Percentiles rank a stretch among this genome's conserved stretches.
Conservation (phyloP, 2,797 vertebrate genomes). For the Microtus agrestis region DNA sequence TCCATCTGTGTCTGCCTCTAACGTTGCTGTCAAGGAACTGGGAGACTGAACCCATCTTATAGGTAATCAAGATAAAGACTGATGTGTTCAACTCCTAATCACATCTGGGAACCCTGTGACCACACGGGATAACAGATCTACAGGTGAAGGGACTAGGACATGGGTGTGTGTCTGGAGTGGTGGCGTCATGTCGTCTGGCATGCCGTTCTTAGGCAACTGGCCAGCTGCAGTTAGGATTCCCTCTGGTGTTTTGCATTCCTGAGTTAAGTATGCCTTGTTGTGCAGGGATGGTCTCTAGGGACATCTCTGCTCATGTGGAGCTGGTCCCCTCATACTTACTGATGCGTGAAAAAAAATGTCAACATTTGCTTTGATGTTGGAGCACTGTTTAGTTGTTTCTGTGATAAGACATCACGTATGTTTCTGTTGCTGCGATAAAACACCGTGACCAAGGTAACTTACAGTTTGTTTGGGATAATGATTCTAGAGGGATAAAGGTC, state of each 20-base stretch:
- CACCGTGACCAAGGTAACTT: too few relatives aligned
- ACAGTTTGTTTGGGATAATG: neutral
- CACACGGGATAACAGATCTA: neutral
- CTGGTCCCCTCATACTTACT: neutral
- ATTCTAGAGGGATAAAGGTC: neutral
- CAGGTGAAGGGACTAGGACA: neutral
- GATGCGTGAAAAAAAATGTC: too few relatives aligned
- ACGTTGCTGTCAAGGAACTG: neutral
- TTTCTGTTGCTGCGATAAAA: neutral
- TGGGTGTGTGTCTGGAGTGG: neutral
- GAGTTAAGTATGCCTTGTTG: neutral
- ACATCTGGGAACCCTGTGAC: neutral
- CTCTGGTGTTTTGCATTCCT: neutral
- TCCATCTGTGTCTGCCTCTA: neutral
- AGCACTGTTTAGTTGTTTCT: neutral
- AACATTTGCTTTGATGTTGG: rapidly evolving
- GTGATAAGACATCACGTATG: neutral
- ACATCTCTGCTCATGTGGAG: rapidly evolving
- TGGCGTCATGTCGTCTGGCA: too few relatives aligned
- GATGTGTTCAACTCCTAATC: neutral
- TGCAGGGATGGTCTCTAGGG: neutral
- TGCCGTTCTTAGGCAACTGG: neutral
- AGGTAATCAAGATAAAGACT: neutral
- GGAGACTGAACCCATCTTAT: neutral
- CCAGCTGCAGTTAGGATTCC: neutral